Conservation (phyloP, 1,140 invertebrate genomes). For the Microvelia longipes region DNA sequence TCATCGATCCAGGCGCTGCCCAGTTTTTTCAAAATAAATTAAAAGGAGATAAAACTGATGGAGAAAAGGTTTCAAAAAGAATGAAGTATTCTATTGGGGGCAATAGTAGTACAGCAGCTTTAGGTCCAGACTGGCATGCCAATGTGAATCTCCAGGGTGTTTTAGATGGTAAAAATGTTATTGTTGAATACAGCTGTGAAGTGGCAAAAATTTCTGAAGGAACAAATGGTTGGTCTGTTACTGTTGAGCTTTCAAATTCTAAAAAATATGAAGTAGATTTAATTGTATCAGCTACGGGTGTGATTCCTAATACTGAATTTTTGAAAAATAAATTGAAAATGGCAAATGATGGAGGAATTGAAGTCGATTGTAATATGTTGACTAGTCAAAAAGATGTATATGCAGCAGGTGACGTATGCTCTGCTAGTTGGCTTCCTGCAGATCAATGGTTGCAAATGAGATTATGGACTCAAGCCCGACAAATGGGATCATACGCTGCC, state of each 20-base stretch:
- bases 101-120: slow-evolving; percentile 51
- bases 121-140: slow-evolving; percentile 89
- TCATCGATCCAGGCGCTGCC: slow-evolving; percentile 88
- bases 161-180: slow-evolving; percentile 27
- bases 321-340: slow-evolving; percentile 39
- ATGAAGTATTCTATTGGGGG: slow-evolving; percentile 48
- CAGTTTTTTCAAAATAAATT: slow-evolving; percentile 64
- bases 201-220: slow-evolving; percentile 32
- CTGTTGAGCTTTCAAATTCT: slow-evolving; percentile 58
- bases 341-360: slow-evolving; percentile 55
- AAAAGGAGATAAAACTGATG: slow-evolving; percentile 22
- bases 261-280: slow-evolving; percentile 72
- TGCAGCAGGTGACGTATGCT: slow-evolving; percentile 89
- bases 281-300: slow-evolving; percentile 89
- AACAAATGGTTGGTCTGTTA: slow-evolving; percentile 49
- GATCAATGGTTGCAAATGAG: slow-evolving; percentile 92
- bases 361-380: slow-evolving; percentile 72
- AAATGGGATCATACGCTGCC: slow-evolving; percentile 90
- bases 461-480: slow-evolving; percentile 92
- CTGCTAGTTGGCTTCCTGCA: slow-evolving; percentile 55
- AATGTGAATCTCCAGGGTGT: slow-evolving; percentile 46
- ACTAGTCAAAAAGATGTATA: slow-evolving; percentile 66
- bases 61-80: slow-evolving; percentile 37
- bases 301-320: slow-evolving; percentile 51
- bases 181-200: slow-evolving; percentile 54